phyloP scores from a whole-genome alignment of 2,113 vertebrate genomes.

The Strix aluco region DNA sequence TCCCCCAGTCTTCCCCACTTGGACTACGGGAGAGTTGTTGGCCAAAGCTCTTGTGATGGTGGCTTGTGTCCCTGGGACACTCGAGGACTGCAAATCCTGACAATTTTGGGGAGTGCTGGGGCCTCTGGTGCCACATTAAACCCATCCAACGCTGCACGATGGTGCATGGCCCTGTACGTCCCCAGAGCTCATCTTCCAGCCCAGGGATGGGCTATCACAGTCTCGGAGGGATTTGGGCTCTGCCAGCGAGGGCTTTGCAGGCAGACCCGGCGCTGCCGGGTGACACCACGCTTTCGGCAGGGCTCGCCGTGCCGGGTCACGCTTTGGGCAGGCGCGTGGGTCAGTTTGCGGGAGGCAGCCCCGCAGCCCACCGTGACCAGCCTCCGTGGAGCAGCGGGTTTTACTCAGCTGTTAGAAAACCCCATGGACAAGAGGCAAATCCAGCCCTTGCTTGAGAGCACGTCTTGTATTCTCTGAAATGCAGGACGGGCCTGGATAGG shows the following conservation, averaged over 20 bases:
- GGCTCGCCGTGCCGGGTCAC: rapidly evolving
- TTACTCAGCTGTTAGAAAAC: neutral
- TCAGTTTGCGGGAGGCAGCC: rapidly evolving
- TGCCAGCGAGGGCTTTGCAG: neutral
- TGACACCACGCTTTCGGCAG: rapidly evolving
- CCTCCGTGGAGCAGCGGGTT: rapidly evolving
- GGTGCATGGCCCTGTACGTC: rapidly evolving
- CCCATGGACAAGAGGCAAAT: neutral
- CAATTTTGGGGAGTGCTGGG: rapidly evolving
- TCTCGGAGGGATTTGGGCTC: neutral
- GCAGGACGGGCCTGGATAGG: neutral
- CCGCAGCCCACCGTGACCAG: rapidly evolving
- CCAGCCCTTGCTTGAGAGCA: neutral
- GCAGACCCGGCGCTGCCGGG: rapidly evolving
- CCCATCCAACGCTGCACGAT: rapidly evolving
- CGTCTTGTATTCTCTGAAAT: neutral
- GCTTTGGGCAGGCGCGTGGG: neutral
- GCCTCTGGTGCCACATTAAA: neutral
- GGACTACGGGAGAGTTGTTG: rapidly evolving
- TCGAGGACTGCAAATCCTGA: rapidly evolving
- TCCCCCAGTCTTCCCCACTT: rapidly evolving
- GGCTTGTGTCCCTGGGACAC: rapidly evolving
- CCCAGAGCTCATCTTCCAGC: neutral
- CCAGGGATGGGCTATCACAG: neutral
- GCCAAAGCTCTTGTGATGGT: neutral